These are phyloP conservation scores for Lepidothrix coronata DNA, from an alignment of 2,113 vertebrate genomes.

Conservation along the genomic window DNA sequence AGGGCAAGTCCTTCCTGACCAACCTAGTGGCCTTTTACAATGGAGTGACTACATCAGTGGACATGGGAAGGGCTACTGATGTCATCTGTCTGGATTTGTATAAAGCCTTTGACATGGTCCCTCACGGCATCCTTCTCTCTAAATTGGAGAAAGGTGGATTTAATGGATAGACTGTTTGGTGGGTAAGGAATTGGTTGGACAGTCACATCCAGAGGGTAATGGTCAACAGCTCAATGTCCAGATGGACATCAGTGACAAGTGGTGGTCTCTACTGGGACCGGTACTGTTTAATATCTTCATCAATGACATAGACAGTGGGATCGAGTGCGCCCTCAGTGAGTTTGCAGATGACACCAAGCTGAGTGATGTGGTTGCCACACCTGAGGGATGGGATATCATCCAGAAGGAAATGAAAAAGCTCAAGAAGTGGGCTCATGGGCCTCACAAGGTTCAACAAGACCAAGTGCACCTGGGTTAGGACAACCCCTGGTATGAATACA, in stretches of 20 bases:
- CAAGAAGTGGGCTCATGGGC: not conserved
- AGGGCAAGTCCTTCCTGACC: not conserved
- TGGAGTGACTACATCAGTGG: not conserved
- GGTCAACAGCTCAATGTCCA: not conserved
- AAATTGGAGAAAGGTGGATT: not conserved
- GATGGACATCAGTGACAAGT: not conserved
- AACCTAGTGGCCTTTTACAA: not conserved
- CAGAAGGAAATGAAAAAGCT: not conserved
- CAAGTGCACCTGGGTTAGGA: not conserved
- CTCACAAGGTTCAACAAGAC: not conserved
- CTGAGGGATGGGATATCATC: not conserved
- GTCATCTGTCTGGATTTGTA: not conserved
- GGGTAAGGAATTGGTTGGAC: not conserved
- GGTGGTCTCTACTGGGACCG: not conserved
- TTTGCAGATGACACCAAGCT: not conserved
- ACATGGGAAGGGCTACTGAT: not conserved
- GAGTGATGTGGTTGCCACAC: not conserved
- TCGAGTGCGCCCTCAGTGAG: accelerated
- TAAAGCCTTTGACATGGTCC: accelerated
- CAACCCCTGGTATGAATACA: not conserved
- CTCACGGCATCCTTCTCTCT: not conserved
- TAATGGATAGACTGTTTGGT: not conserved
- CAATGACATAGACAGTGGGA: not conserved
- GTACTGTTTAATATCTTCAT: not conserved
- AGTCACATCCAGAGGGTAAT: not conserved